These are phyloP conservation scores for Smutsia temminckii DNA, from an alignment of 2,797 vertebrate genomes.

Conservation along the genomic window DNA sequence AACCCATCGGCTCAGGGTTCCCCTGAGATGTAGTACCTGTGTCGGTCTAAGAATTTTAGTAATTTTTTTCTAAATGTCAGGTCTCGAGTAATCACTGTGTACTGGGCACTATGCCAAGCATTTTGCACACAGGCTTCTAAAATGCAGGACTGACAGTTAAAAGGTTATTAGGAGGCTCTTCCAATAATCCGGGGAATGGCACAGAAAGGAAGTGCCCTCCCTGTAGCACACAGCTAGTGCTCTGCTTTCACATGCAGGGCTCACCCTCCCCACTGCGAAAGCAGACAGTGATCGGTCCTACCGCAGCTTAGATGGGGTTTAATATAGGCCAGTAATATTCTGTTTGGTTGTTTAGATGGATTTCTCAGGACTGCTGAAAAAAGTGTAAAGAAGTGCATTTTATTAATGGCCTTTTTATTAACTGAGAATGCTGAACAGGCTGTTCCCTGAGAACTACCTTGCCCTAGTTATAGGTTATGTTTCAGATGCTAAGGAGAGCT, in stretches of 20 bases:
- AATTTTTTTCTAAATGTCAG: background rate
- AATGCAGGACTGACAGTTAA: background rate
- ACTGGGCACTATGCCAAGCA: background rate
- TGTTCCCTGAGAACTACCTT: background rate
- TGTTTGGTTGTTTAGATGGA: background rate
- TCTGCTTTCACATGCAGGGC: background rate
- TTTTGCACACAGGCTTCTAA: background rate
- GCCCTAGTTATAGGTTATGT: background rate
- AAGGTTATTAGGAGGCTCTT: background rate
- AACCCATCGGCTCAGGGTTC: background rate
- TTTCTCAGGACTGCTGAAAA: constrained; percentile 33
- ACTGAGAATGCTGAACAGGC: background rate
- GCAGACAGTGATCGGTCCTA: background rate
- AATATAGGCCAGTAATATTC: background rate
- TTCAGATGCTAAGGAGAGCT: background rate
- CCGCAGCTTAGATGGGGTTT: background rate
- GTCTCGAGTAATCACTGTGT: background rate
- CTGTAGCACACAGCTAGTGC: background rate
- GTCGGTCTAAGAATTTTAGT: background rate
- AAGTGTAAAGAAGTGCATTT: background rate
- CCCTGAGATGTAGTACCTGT: background rate
- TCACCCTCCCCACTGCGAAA: background rate
- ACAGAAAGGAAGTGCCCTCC: background rate
- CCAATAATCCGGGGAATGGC: background rate
- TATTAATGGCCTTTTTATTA: background rate